These are phyloP conservation scores for Deilephila porcellus DNA, from an alignment of 2,888 invertebrate genomes.

Conservation along the genomic window DNA sequence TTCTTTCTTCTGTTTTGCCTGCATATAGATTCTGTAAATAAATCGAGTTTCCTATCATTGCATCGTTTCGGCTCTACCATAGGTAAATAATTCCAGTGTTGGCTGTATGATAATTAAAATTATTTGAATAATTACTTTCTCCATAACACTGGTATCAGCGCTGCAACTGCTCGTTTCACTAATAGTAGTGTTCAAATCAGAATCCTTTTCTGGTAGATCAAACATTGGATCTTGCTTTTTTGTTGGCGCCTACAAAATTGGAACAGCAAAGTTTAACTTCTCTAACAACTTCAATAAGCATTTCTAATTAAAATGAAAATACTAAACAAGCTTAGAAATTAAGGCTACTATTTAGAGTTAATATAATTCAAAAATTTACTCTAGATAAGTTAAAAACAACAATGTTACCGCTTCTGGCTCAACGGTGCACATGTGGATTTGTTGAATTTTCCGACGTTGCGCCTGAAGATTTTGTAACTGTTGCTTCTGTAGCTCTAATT, in stretches of 20 bases:
- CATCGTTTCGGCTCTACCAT: too few species aligned
- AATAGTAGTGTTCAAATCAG: constrained; percentile 59
- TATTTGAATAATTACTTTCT: constrained; percentile 47
- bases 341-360: not conserved
- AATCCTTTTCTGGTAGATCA: constrained; percentile 72
- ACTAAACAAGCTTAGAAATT: not conserved
- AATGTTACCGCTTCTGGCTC: constrained; percentile 57
- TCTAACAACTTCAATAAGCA: too few species aligned
- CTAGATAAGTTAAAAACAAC: not conserved
- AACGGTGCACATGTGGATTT: constrained; percentile 62
- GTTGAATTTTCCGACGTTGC: constrained; percentile 55
- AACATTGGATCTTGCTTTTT: constrained; percentile 50
- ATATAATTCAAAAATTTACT: too few species aligned
- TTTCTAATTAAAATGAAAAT: constrained; percentile 32
- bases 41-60: too few species aligned
- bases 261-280: too few species aligned
- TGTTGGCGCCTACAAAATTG: constrained; percentile 36
- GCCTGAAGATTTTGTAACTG: constrained; percentile 46
- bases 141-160: constrained; percentile 55
- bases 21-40: constrained; percentile 21
- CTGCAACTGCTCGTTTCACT: constrained; percentile 66
- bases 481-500: constrained; percentile 56
- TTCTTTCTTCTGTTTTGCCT: constrained; percentile 47
- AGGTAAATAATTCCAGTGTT: not conserved
- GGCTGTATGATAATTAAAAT: not conserved